Evolutionary conservation across 2,797 vertebrate species (phyloP).

Genomic region (Syngnathus acus): DNA sequence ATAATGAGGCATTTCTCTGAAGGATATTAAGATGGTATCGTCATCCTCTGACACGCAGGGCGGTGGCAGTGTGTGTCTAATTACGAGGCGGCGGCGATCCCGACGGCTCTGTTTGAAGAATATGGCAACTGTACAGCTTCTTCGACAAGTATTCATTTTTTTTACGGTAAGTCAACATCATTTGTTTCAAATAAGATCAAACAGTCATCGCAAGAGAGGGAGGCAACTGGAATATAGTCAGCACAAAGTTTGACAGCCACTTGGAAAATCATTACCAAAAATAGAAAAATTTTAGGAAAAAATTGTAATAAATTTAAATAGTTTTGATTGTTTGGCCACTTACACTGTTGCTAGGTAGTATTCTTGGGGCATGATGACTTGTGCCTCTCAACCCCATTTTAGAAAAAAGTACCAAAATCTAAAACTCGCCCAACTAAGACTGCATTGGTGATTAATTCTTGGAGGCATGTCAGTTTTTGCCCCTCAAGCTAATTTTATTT

Average conservation of each 20-base stretch:
- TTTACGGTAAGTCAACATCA: neutral
- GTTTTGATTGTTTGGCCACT: neutral
- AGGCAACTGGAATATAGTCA: neutral
- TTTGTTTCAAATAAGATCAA: neutral
- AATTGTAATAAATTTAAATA: too few species aligned
- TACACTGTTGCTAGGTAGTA: neutral
- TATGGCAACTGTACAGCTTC: conserved; percentile 1
- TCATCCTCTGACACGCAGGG: conserved; percentile 35
- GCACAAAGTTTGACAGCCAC: neutral
- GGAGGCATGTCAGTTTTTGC: too few species aligned
- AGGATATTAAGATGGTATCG: conserved; percentile 26
- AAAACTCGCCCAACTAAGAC: neutral
- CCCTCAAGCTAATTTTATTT: too few species aligned
- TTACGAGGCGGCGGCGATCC: conserved; percentile 16
- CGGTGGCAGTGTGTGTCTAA: conserved; percentile 23
- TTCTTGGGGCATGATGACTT: neutral
- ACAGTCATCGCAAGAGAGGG: conserved; percentile 6
- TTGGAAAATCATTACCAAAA: neutral
- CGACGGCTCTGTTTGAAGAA: conserved; percentile 23
- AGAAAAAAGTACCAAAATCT: too few species aligned
- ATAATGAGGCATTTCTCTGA: conserved; percentile 5
- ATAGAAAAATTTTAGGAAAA: neutral
- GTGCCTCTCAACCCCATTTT: neutral
- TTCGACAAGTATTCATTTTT: neutral
- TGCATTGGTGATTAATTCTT: too few species aligned